phyloP scores from a whole-genome alignment of 2,888 invertebrate genomes.

The Mythimna loreyi region DNA sequence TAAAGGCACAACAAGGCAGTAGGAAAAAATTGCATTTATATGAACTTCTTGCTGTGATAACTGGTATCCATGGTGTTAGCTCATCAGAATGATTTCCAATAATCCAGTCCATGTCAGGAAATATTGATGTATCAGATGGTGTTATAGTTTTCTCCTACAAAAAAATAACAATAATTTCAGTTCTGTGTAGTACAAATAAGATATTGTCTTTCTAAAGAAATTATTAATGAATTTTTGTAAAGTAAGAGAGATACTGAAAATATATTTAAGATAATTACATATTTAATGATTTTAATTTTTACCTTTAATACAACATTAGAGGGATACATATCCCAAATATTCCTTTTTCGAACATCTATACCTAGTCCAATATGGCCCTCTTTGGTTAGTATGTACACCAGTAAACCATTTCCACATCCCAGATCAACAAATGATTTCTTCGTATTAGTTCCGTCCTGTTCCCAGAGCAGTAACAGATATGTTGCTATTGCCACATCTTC shows the following conservation, averaged over 20 bases:
- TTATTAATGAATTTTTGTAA: background rate
- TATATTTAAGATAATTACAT: constrained; percentile 13
- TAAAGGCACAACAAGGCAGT: constrained; percentile 98
- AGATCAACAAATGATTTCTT: constrained; percentile 95
- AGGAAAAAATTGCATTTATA: constrained; percentile 95
- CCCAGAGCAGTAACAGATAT: constrained; percentile 96
- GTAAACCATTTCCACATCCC: constrained; percentile 99
- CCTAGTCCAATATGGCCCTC: constrained; percentile 97
- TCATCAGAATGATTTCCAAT: constrained; percentile 99
- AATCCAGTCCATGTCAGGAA: constrained; percentile 96
- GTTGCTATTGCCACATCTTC: constrained; percentile 99
- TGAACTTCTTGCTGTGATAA: constrained; percentile 96
- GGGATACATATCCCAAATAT: constrained; percentile 96
- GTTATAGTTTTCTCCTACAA: constrained; percentile 92
- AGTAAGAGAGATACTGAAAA: background rate
- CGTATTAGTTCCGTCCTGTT: constrained; percentile 85
- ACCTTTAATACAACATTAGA: constrained; percentile 92
- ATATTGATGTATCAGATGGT: constrained; percentile 92
- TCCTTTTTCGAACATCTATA: constrained; percentile 95
- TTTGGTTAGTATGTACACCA: constrained; percentile 95
- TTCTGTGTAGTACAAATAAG: background rate
- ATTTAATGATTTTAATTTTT: constrained; percentile 44
- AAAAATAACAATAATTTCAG: constrained; percentile 26
- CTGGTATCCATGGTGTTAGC: constrained; percentile 99
- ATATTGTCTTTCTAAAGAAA: background rate